These are phyloP conservation scores for Ceriagrion tenellum DNA, from an alignment of 2,888 invertebrate genomes.

Conservation along the genomic window DNA sequence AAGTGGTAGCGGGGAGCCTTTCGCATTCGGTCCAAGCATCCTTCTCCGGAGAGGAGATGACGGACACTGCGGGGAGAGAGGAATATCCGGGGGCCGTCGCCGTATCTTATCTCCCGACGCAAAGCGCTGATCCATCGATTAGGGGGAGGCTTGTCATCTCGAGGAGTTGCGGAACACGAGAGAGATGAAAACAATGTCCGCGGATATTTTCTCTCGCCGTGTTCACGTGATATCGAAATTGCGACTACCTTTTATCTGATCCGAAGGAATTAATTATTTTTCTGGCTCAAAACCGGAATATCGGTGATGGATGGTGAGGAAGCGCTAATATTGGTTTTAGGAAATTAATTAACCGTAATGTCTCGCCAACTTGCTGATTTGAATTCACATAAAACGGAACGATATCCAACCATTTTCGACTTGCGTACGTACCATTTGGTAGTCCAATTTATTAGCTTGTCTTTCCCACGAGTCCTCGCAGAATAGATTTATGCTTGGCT, in stretches of 20 bases:
- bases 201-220: background rate
- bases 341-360: too few relatives aligned
- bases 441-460: too few relatives aligned
- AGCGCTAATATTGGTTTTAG: too few relatives aligned
- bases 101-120: slow-evolving; percentile 40
- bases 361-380: too few relatives aligned
- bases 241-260: background rate
- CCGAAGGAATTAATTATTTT: background rate
- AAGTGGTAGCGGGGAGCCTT: background rate
- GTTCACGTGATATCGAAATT: slow-evolving; percentile 14
- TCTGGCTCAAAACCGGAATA: background rate
- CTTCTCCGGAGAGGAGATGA: slow-evolving; percentile 38
- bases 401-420: too few relatives aligned
- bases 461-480: too few relatives aligned
- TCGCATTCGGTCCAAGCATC: slow-evolving; percentile 52
- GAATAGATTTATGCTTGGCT: too few relatives aligned
- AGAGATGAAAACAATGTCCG: background rate
- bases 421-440: too few relatives aligned
- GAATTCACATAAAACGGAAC: too few relatives aligned
- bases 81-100: background rate
- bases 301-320: background rate
- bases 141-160: slow-evolving; percentile 9
- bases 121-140: slow-evolving; percentile 55
- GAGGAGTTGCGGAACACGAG: slow-evolving; percentile 11
- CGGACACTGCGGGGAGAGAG: slow-evolving; percentile 28